Evolutionary conservation across 2,113 vertebrate genomes (phyloP).

Genomic region (Tetraodon nigroviridis): DNA sequence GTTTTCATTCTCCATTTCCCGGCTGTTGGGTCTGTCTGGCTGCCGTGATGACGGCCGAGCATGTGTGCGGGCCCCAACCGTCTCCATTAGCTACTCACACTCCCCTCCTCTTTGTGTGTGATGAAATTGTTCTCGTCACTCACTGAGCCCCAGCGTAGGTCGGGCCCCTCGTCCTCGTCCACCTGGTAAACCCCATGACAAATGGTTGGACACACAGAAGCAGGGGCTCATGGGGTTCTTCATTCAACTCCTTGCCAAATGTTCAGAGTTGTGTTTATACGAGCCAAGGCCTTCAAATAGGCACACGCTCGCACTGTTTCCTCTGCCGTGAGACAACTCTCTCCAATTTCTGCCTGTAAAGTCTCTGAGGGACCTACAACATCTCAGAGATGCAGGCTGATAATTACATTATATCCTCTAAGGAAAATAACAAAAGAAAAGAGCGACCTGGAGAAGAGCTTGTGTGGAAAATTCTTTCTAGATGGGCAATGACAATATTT

Average conservation of each 20-base stretch:
- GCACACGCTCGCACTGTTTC: constrained; percentile 27
- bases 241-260: constrained; percentile 50
- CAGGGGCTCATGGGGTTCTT: constrained; percentile 51
- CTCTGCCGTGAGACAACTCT: constrained; percentile 31
- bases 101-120: constrained; percentile 1
- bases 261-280: constrained; percentile 44
- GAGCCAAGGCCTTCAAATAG: constrained; percentile 5
- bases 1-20: constrained; percentile 51
- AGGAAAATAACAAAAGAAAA: constrained; percentile 17
- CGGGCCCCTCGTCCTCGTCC: constrained; percentile 33
- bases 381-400: constrained; percentile 30
- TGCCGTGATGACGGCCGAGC: constrained; percentile 18
- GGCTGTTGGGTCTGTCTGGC: constrained; percentile 18
- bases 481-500: constrained; percentile 5
- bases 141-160: constrained; percentile 51
- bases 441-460: constrained; percentile 12
- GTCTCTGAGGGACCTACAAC: constrained; percentile 31
- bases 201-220: constrained; percentile 49
- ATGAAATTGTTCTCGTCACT: constrained; percentile 13
- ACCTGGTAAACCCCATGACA: constrained; percentile 45
- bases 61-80: constrained; percentile 2
- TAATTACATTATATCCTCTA: constrained; percentile 35
- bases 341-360: constrained; percentile 39
- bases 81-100: neutral
- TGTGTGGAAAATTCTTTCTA: constrained; percentile 4